Percentiles rank a stretch among this genome's conserved stretches.
Evolutionary conservation across 2,888 invertebrate genomes (phyloP).

Genomic region (Shargacucullia verbasci): DNA sequence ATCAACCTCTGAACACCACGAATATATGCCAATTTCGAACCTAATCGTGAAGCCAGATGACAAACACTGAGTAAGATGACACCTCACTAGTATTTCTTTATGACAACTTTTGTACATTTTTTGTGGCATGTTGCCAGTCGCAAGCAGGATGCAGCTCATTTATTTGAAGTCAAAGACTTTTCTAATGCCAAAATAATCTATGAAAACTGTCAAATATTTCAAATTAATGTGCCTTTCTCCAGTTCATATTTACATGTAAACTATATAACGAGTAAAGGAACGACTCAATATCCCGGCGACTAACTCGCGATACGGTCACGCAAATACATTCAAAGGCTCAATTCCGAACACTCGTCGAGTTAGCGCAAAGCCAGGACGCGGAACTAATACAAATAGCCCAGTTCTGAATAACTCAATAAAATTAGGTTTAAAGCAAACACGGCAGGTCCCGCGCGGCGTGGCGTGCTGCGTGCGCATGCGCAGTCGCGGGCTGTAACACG

Average conservation of each 20-base stretch:
- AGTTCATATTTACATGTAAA: slow-evolving; percentile 33
- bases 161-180: slow-evolving; percentile 51
- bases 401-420: slow-evolving; percentile 64
- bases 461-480: slow-evolving; percentile 29
- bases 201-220: slow-evolving; percentile 52
- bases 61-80: slow-evolving; percentile 58
- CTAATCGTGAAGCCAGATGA: slow-evolving; percentile 56
- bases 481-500: slow-evolving; percentile 59
- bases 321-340: slow-evolving; percentile 46
- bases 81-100: slow-evolving; percentile 53
- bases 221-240: slow-evolving; percentile 50
- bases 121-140: slow-evolving; percentile 55
- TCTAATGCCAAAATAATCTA: slow-evolving; percentile 57
- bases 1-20: slow-evolving; percentile 73
- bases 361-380: slow-evolving; percentile 57
- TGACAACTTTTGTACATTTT: slow-evolving; percentile 45
- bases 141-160: slow-evolving; percentile 56
- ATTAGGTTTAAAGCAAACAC: slow-evolving; percentile 60
- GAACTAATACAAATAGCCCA: slow-evolving; percentile 63
- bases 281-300: slow-evolving; percentile 45
- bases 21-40: slow-evolving; percentile 63
- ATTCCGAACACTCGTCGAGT: slow-evolving; percentile 45
- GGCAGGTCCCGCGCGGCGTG: slow-evolving; percentile 47
- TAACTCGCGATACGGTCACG: slow-evolving; percentile 39
- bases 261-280: slow-evolving; percentile 32